phyloP scores from a whole-genome alignment of 1,140 invertebrate species.

The Pseudomyrmex concolor region DNA sequence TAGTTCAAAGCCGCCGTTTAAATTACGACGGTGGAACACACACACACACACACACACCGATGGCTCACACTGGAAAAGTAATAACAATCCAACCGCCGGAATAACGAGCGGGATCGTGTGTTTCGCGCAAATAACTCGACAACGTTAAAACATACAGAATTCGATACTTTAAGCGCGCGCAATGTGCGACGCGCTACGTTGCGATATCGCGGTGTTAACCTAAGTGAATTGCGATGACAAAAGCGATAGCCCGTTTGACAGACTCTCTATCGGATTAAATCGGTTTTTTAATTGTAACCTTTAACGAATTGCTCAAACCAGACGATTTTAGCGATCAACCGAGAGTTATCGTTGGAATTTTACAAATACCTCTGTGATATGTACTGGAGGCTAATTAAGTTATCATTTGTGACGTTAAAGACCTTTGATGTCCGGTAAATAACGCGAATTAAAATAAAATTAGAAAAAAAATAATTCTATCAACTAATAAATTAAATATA shows the following conservation, averaged over 20 bases:
- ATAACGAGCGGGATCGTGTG: conserved; percentile 20
- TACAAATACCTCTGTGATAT: too few species aligned
- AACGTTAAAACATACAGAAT: conserved; percentile 22
- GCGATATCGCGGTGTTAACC: neutral
- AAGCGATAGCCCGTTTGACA: neutral
- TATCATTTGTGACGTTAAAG: too few species aligned
- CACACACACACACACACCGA: neutral
- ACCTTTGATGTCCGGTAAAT: too few species aligned
- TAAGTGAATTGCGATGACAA: neutral
- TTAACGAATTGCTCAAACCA: neutral
- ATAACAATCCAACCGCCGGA: conserved; percentile 20
- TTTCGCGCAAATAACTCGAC: conserved; percentile 22
- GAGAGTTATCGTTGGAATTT: too few species aligned
- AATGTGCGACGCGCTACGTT: neutral
- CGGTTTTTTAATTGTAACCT: neutral
- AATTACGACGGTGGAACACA: conserved; percentile 12
- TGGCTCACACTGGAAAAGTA: conserved; percentile 3
- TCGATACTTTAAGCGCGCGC: neutral
- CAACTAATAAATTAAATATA: too few species aligned
- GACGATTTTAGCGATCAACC: too few species aligned
- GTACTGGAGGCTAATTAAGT: too few species aligned
- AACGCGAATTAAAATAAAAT: too few species aligned
- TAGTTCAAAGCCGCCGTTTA: conserved; percentile 35
- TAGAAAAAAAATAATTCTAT: too few species aligned
- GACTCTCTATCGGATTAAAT: neutral